These are phyloP conservation scores for Hycleus phaleratus DNA, from an alignment of 1,140 invertebrate species.

Conservation along the genomic window DNA sequence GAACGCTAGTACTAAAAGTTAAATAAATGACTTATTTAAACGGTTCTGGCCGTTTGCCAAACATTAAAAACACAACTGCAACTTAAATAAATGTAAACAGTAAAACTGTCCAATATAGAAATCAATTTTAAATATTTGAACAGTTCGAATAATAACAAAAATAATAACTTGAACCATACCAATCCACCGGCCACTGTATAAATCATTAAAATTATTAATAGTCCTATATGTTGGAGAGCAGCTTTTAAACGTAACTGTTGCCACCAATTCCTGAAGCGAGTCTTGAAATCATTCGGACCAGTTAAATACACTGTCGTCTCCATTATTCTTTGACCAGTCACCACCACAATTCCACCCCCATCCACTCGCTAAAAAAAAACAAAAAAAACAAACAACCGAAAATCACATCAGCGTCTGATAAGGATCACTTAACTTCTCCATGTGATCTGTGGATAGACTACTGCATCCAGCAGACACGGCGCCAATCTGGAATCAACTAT, in stretches of 20 bases:
- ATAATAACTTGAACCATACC: conserved; percentile 46
- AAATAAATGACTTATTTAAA: neutral
- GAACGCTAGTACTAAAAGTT: neutral
- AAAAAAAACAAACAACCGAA: neutral
- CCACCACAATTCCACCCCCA: no score
- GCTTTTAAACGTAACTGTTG: conserved; percentile 48
- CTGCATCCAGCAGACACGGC: neutral
- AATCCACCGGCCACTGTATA: conserved; percentile 66
- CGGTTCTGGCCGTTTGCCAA: neutral
- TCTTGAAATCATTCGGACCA: conserved; percentile 29
- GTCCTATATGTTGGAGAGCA: conserved; percentile 57
- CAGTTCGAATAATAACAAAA: neutral
- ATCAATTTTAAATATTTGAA: neutral
- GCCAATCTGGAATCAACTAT: neutral
- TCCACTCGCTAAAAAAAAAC: neutral
- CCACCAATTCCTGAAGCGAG: conserved; percentile 40
- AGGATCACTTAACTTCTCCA: neutral
- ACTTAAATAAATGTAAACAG: neutral
- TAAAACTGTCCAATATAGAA: neutral
- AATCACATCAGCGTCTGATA: neutral
- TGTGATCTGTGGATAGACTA: neutral
- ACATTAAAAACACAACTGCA: neutral
- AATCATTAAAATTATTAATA: conserved; percentile 61
- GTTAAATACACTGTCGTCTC: conserved; percentile 33
- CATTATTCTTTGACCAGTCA: conserved; percentile 5